Conservation (phyloP, 2,113 vertebrate genomes). For the Lipotes vexillifer region DNA sequence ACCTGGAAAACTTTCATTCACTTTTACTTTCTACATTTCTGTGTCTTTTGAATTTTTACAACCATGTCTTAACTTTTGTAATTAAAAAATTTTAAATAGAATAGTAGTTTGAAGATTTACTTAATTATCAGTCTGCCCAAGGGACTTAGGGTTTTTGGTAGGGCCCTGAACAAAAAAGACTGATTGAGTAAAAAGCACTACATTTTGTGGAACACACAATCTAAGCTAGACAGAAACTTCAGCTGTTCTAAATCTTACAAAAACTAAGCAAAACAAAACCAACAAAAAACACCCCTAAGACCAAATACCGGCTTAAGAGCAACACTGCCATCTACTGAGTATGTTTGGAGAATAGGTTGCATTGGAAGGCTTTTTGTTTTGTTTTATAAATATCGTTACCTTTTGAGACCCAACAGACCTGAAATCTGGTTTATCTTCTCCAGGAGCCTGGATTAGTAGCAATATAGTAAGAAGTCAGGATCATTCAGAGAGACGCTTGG, state of each 20-base stretch:
- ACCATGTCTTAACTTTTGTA: background rate
- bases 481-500: background rate
- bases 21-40: background rate
- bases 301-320: background rate
- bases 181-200: background rate
- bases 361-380: background rate
- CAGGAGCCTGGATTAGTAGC: background rate
- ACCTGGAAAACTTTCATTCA: background rate
- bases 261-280: background rate
- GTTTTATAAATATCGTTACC: background rate
- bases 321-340: slow-evolving; percentile 70
- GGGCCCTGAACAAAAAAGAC: background rate
- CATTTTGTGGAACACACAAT: background rate
- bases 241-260: background rate
- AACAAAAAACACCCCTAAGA: background rate
- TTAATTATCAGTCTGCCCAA: background rate
- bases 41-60: background rate
- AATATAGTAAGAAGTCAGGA: background rate
- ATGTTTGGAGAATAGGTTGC: background rate
- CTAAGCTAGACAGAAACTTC: background rate
- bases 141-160: background rate
- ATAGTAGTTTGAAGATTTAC: background rate
- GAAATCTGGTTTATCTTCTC: background rate
- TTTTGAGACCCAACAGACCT: background rate
- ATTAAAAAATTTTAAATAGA: background rate